Conservation (phyloP, 92 coral and sea anemone species). For the Zoanthus sociatus region DNA sequence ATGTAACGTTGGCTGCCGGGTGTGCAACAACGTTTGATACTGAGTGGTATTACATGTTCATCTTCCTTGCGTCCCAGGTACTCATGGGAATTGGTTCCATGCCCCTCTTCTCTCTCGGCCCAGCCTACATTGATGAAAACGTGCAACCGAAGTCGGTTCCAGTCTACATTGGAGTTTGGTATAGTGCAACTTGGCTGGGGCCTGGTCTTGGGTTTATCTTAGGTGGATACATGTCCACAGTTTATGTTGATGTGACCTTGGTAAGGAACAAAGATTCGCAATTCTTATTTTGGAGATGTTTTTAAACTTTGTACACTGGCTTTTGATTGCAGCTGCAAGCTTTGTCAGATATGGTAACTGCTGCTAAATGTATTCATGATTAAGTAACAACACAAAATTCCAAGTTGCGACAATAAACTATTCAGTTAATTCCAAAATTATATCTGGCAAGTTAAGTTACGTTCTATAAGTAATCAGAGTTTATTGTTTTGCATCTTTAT, state of each 20-base stretch:
- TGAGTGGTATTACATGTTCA: conserved; percentile 63
- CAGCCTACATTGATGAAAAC: conserved; percentile 94
- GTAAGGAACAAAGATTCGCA: conserved; percentile 42
- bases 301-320: too few species aligned
- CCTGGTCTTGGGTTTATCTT: conserved; percentile 86
- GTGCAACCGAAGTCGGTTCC: conserved; percentile 85
- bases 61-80: conserved; percentile 80
- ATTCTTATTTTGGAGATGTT: too few species aligned
- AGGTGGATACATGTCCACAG: conserved; percentile 72
- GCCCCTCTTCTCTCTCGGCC: conserved; percentile 91
- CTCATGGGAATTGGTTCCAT: conserved; percentile 91
- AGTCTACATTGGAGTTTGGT: conserved; percentile 81
- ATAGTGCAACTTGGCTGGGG: conserved; percentile 71
- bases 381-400: too few species aligned
- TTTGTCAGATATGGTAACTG: too few species aligned
- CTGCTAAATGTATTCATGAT: too few species aligned
- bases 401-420: too few species aligned
- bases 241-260: conserved; percentile 80
- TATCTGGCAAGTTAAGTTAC: too few species aligned
- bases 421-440: too few species aligned
- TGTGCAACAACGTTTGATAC: background rate
- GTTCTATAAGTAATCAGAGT: too few species aligned
- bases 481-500: too few species aligned
- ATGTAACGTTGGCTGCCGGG: background rate
- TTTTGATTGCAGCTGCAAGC: too few species aligned